Percentiles rank a stretch among this genome's conserved stretches.
Evolutionary conservation across 2,113 vertebrate genomes (phyloP).

Genomic region (Elanoides forficatus): DNA sequence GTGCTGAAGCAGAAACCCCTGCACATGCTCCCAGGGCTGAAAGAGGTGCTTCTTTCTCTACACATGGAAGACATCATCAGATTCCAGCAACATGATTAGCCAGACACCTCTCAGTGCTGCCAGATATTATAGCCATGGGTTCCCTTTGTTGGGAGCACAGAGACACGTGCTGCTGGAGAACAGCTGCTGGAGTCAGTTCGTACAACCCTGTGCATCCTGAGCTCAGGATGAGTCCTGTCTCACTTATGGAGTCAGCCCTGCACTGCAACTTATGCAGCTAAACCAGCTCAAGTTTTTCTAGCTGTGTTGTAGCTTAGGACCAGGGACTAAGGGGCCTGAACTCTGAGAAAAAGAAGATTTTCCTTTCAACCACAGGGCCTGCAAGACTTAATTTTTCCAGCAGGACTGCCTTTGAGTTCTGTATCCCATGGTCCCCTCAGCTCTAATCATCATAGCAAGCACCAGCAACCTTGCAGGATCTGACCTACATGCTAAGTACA

Average conservation of each 20-base stretch:
- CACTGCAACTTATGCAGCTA: neutral
- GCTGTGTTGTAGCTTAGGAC: neutral
- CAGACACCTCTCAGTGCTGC: neutral
- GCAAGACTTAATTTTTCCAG: neutral
- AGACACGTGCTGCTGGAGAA: rapidly evolving
- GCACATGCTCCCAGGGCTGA: neutral
- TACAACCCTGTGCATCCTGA: neutral
- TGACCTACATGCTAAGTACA: neutral
- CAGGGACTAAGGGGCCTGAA: neutral
- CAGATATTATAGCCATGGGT: rapidly evolving
- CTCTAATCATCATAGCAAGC: neutral
- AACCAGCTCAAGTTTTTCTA: neutral
- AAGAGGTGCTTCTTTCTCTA: neutral
- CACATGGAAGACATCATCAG: neutral
- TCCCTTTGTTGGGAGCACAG: neutral
- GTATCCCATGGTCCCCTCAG: neutral
- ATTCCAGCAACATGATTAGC: neutral
- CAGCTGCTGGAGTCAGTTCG: neutral
- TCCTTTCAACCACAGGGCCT: neutral
- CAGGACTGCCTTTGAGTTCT: neutral
- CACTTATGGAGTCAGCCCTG: neutral
- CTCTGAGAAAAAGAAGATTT: neutral
- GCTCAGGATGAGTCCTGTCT: neutral
- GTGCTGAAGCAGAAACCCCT: neutral
- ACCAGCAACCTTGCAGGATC: neutral